A percentile compares a stretch with the other conserved stretches of the same genome.
These are phyloP conservation scores for Caenorhabditis becei DNA, from an alignment of 2,888 invertebrate species.

Conservation along the genomic window DNA sequence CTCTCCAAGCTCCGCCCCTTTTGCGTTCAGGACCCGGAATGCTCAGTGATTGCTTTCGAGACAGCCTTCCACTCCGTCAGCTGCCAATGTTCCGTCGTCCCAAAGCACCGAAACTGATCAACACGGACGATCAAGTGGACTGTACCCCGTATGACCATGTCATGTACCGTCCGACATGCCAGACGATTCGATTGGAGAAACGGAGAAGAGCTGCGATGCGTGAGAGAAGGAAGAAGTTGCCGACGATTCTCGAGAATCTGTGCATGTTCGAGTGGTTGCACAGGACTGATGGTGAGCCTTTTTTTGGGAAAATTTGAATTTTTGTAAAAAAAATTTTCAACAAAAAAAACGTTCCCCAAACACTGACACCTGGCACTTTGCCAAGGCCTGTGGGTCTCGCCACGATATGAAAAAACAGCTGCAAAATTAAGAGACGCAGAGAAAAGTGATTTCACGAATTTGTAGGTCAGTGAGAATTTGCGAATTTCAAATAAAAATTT, in stretches of 20 bases:
- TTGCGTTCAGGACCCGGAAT: background rate
- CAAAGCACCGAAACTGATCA: background rate
- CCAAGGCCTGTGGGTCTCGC: too few relatives aligned
- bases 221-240: conserved; percentile 6
- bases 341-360: background rate
- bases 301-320: too few relatives aligned
- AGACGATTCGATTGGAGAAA: conserved; percentile 35
- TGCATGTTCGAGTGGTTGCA: conserved; percentile 53
- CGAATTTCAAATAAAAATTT: too few relatives aligned
- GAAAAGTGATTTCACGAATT: too few relatives aligned
- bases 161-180: conserved; percentile 40
- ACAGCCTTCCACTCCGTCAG: background rate
- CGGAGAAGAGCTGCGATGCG: background rate
- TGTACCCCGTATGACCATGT: conserved; percentile 36
- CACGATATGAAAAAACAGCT: too few relatives aligned
- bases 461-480: too few relatives aligned
- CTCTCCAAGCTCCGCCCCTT: conserved; percentile 10
- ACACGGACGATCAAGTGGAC: conserved; percentile 38
- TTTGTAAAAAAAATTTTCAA: background rate
- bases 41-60: background rate
- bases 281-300: conserved; percentile 31
- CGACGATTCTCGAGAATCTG: conserved; percentile 37
- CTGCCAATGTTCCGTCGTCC: conserved; percentile 27
- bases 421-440: too few relatives aligned
- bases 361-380: too few relatives aligned